Percentiles rank a stretch among this genome's conserved stretches.
Evolutionary conservation across 2,113 vertebrate species (phyloP).

Genomic region (Catagonus wagneri): DNA sequence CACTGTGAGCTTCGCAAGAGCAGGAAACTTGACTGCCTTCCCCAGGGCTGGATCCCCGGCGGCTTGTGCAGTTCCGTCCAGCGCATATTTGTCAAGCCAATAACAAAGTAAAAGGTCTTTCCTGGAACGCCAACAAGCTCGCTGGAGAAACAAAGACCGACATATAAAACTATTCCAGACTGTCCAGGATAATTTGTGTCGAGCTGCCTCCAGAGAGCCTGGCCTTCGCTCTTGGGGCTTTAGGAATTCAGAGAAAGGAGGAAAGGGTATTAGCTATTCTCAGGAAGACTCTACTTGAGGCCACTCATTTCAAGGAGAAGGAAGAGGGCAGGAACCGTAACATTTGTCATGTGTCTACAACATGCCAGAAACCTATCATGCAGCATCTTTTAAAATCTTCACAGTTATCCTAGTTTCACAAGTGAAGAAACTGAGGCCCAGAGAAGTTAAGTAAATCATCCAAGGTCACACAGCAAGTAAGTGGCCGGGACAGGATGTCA

Average conservation of each 20-base stretch:
- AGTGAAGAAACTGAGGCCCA: background rate
- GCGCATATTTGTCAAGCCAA: background rate
- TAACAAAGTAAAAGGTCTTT: slow-evolving; percentile 38
- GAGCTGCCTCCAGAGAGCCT: background rate
- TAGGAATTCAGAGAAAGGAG: slow-evolving; percentile 33
- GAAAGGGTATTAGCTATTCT: background rate
- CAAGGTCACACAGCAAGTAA: background rate
- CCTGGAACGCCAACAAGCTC: background rate
- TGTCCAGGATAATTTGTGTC: background rate
- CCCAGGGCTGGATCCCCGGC: background rate
- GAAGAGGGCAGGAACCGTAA: background rate
- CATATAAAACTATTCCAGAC: background rate
- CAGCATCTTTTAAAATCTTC: background rate
- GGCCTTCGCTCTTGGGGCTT: background rate
- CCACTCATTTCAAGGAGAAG: background rate
- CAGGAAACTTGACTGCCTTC: background rate
- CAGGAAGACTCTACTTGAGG: background rate
- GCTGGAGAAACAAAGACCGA: background rate
- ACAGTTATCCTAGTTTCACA: background rate
- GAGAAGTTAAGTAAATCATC: background rate
- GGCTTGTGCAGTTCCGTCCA: background rate
- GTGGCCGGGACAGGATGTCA: background rate
- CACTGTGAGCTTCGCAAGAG: background rate
- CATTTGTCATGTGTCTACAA: background rate
- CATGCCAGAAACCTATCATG: background rate